Conservation (phyloP, 1,140 invertebrate species). For the Drosophila bocqueti region DNA sequence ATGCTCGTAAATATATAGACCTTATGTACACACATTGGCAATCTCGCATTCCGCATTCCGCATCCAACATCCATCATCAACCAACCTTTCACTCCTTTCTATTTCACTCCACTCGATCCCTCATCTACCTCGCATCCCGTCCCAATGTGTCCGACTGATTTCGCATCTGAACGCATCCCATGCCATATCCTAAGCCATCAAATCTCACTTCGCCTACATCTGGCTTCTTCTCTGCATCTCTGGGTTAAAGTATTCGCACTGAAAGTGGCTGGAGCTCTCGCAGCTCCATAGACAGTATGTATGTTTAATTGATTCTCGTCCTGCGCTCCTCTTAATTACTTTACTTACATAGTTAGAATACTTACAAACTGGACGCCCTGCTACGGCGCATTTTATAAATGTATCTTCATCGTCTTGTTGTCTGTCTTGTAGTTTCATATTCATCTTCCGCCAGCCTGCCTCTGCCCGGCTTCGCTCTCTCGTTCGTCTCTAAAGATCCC, state of each 20-base stretch:
- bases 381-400: constrained; percentile 67
- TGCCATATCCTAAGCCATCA: constrained; percentile 14
- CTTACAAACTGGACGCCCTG: constrained; percentile 77
- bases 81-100: background rate
- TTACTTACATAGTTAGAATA: constrained; percentile 78
- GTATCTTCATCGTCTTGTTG: constrained; percentile 64
- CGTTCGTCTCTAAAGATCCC: constrained; percentile 51
- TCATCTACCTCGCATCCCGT: background rate
- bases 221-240: background rate
- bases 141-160: constrained; percentile 40
- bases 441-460: constrained; percentile 28
- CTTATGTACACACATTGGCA: constrained; percentile 71
- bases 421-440: constrained; percentile 59
- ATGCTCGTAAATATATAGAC: constrained; percentile 42
- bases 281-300: constrained; percentile 38
- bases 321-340: constrained; percentile 65
- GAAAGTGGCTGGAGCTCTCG: constrained; percentile 29
- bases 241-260: constrained; percentile 65
- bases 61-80: constrained; percentile 42
- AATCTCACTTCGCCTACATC: constrained; percentile 29
- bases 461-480: constrained; percentile 2
- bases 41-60: constrained; percentile 29
- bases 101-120: background rate
- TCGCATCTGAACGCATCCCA: constrained; percentile 17
- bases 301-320: constrained; percentile 64